These are phyloP conservation scores for Anguilla marmorata DNA, from an alignment of 2,797 vertebrate species.

Conservation along the genomic window DNA sequence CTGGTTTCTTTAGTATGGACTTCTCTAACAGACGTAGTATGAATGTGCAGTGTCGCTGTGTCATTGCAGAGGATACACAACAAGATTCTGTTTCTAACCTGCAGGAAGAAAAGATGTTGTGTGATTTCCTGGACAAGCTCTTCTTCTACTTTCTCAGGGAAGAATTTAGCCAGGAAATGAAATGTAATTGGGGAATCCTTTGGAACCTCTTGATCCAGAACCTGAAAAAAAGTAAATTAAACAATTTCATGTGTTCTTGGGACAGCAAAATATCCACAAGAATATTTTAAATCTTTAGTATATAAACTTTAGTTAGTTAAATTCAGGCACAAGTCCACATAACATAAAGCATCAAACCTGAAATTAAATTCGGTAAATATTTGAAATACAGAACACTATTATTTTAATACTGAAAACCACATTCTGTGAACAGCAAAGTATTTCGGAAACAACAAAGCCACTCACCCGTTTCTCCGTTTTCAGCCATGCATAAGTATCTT, in stretches of 20 bases:
- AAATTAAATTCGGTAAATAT: too few relatives aligned
- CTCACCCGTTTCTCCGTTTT: conserved; percentile 89
- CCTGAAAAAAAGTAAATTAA: conserved; percentile 62
- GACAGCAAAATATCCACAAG: not conserved
- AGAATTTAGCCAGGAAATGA: conserved; percentile 91
- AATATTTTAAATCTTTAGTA: not conserved
- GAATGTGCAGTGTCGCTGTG: conserved; percentile 13
- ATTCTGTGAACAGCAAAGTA: not conserved
- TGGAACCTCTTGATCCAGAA: conserved; percentile 92
- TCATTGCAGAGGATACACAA: conserved; percentile 22
- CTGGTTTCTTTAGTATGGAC: not conserved
- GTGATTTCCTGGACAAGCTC: conserved; percentile 94
- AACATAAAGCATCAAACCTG: too few relatives aligned
- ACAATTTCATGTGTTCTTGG: not conserved
- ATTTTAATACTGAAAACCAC: not conserved
- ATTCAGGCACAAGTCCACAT: too few relatives aligned
- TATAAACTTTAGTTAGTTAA: too few relatives aligned
- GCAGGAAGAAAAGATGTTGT: conserved; percentile 94
- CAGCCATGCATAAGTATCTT: conserved; percentile 88
- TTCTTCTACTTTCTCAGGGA: conserved; percentile 92
- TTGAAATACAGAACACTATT: too few relatives aligned
- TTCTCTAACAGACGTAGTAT: not conserved
- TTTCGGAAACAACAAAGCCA: not conserved
- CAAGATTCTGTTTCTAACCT: conserved; percentile 67
- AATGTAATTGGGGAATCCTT: conserved; percentile 91